These are phyloP conservation scores for Rousettus madagascariensis DNA, from an alignment of 2,797 vertebrate species.

Conservation along the genomic window DNA sequence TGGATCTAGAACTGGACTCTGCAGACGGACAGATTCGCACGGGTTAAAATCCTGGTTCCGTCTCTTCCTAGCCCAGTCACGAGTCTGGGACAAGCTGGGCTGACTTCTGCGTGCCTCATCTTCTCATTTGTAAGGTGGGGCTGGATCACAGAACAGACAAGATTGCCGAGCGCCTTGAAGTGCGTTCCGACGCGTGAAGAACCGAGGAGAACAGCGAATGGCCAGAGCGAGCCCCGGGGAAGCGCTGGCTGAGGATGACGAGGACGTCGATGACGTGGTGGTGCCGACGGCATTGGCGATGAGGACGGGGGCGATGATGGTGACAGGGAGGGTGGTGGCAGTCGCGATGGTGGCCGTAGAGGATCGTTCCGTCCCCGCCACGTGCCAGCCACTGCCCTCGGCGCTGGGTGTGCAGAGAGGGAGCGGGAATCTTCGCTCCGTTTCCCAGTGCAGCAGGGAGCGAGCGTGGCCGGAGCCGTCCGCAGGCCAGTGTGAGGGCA, in stretches of 20 bases:
- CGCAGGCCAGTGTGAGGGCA: rapidly evolving
- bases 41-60: neutral
- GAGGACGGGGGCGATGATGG: neutral
- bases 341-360: neutral
- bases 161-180: neutral
- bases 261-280: neutral
- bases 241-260: neutral
- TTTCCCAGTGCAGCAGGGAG: neutral
- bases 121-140: neutral
- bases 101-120: neutral
- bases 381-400: rapidly evolving
- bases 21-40: neutral
- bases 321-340: neutral
- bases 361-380: too few species aligned
- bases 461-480: neutral
- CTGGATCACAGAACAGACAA: rapidly evolving
- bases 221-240: neutral
- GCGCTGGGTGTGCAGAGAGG: neutral
- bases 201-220: rapidly evolving
- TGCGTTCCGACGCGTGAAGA: neutral
- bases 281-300: neutral
- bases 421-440: neutral
- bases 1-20: neutral
- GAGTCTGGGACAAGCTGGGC: neutral
- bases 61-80: neutral